Evolutionary conservation across 2,888 invertebrate genomes (phyloP).

Genomic region (Spicauda simplicius): DNA sequence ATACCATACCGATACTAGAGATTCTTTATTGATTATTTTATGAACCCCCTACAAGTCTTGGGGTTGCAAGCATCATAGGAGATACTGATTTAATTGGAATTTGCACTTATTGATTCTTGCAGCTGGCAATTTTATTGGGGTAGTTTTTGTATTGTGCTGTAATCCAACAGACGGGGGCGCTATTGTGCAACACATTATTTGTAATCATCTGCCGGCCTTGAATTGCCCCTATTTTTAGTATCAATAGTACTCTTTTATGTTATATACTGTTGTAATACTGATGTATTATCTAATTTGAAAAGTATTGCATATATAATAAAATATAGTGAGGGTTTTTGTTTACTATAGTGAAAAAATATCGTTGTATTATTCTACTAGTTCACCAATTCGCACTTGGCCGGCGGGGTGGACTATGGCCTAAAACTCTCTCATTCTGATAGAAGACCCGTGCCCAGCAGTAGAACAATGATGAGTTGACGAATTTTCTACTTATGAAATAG

Average conservation of each 20-base stretch:
- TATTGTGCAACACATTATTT: slow-evolving; percentile 38
- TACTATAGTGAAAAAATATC: no score
- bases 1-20: neutral
- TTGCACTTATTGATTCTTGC: slow-evolving; percentile 38
- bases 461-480: no score
- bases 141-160: slow-evolving; percentile 30
- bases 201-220: slow-evolving; percentile 31
- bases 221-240: slow-evolving; percentile 24
- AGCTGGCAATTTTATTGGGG: slow-evolving; percentile 37
- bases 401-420: no score
- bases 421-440: no score
- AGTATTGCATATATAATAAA: no score
- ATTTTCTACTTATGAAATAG: no score
- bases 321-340: no score
- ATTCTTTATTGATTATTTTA: neutral
- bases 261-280: no score
- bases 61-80: slow-evolving; percentile 25
- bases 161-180: slow-evolving; percentile 23
- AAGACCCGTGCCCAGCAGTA: no score
- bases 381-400: no score
- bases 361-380: no score
- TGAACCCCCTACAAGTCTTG: slow-evolving; percentile 1
- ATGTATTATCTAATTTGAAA: no score
- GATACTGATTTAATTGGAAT: slow-evolving; percentile 36
- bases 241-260: neutral